Evolutionary conservation across 1,140 invertebrate species (phyloP).

Genomic region (Zaprionus gabonicus): DNA sequence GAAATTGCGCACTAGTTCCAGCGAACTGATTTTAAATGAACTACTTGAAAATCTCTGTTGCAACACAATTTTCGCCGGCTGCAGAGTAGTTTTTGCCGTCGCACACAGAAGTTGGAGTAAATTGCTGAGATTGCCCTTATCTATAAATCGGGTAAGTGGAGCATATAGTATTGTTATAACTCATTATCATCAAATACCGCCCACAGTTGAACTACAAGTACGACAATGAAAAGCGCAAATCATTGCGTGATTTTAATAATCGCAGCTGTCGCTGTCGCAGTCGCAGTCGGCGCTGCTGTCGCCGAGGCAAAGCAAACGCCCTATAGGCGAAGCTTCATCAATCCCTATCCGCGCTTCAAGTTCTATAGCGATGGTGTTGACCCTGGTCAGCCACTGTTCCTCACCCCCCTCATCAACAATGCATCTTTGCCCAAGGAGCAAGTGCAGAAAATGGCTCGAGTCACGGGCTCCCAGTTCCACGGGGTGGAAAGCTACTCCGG

Average conservation of each 20-base stretch:
- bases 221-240: constrained; percentile 73
- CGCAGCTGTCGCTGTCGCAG: constrained; percentile 21
- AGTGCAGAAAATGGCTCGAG: constrained; percentile 62
- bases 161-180: background rate
- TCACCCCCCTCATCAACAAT: constrained; percentile 70
- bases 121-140: constrained; percentile 20
- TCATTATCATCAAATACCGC: constrained; percentile 14
- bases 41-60: constrained; percentile 2
- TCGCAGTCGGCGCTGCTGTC: background rate
- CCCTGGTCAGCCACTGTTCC: constrained; percentile 74
- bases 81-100: constrained; percentile 29
- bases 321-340: constrained; percentile 69
- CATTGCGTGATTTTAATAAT: constrained; percentile 57
- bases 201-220: constrained; percentile 1
- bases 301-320: constrained; percentile 23
- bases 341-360: constrained; percentile 75
- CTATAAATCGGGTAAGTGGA: constrained; percentile 22
- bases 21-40: background rate
- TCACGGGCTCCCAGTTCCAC: constrained; percentile 60
- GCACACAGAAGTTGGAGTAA: constrained; percentile 7
- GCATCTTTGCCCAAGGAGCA: constrained; percentile 38
- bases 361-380: constrained; percentile 65
- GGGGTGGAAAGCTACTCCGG: constrained; percentile 85
- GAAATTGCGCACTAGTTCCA: background rate
- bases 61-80: constrained; percentile 33